A percentile compares a stretch with the other conserved stretches of the same genome.
phyloP scores from a whole-genome alignment of 2,888 invertebrate species.

The Adineta ricciae region DNA sequence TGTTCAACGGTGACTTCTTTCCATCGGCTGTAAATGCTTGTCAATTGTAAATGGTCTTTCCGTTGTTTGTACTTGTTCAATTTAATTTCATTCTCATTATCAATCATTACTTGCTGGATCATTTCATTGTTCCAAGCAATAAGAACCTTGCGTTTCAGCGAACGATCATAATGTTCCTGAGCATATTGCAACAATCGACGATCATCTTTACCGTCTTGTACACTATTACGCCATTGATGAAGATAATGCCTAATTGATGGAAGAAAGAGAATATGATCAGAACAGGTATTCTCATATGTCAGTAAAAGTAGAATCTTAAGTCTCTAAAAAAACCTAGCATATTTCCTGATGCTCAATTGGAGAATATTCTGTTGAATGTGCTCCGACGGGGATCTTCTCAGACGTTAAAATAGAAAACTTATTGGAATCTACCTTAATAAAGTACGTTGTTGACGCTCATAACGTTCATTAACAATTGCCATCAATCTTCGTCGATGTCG shows the following conservation, averaged over 20 bases:
- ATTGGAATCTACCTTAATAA: background rate
- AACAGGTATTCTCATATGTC: no score
- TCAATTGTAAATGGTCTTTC: background rate
- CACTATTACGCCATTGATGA: background rate
- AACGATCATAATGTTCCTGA: constrained; percentile 2
- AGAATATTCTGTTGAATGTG: no score
- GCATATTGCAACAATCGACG: background rate
- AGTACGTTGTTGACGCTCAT: background rate
- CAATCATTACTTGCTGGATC: background rate
- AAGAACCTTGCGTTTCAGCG: background rate
- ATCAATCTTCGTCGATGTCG: background rate
- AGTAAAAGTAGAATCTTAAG: no score
- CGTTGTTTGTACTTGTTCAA: background rate
- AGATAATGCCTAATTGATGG: background rate
- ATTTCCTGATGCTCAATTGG: no score
- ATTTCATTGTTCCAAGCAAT: constrained; percentile 2
- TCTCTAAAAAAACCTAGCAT: no score
- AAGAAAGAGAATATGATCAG: background rate
- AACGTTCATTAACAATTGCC: background rate
- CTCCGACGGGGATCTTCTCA: no score
- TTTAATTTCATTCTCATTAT: constrained; percentile 15
- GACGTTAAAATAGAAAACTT: no score
- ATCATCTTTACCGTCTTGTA: background rate
- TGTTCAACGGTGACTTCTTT: background rate
- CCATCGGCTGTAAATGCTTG: background rate